Evolutionary conservation across 2,888 invertebrate species (phyloP).

Genomic region (Ametastegia equiseti): DNA sequence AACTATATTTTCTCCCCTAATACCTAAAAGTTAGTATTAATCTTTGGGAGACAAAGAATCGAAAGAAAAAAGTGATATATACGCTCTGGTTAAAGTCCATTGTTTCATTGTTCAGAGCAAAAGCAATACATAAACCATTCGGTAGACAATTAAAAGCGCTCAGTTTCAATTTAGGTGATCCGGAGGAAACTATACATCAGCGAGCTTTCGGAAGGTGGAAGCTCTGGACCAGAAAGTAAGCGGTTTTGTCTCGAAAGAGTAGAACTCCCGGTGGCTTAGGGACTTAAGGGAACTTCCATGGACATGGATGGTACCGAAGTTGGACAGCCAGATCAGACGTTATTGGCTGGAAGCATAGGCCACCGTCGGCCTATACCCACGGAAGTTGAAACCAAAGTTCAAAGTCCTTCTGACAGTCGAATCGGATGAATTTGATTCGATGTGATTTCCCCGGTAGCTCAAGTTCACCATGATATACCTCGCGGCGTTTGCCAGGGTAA

Average conservation of each 20-base stretch:
- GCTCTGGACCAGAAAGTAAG: slow-evolving; percentile 25
- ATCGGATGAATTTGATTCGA: slow-evolving; percentile 19
- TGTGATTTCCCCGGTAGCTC: neutral
- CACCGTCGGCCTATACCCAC: slow-evolving; percentile 9
- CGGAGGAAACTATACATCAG: slow-evolving; percentile 32
- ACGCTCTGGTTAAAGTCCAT: neutral
- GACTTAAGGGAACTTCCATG: slow-evolving; percentile 34
- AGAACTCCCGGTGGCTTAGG: slow-evolving; percentile 34
- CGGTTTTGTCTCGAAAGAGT: slow-evolving; percentile 34
- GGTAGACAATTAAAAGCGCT: slow-evolving; percentile 25
- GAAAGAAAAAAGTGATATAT: neutral
- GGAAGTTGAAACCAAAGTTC: slow-evolving; percentile 24
- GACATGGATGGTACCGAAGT: slow-evolving; percentile 31
- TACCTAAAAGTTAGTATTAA: neutral
- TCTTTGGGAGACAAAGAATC: neutral
- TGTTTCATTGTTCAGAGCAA: neutral
- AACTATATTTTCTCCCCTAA: neutral
- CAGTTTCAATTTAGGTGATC: slow-evolving; percentile 16
- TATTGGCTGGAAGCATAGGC: slow-evolving; percentile 41
- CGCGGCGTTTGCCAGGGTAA: neutral
- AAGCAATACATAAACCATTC: neutral
- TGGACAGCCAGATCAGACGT: slow-evolving; percentile 40
- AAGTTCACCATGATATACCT: neutral
- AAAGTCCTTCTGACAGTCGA: slow-evolving; percentile 38
- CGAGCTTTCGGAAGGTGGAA: slow-evolving; percentile 24